Evolutionary conservation across 2,888 invertebrate species (phyloP), one percentile per base, ranked within the genome.

Genomic region (Choreutis nemorana): DNA sequence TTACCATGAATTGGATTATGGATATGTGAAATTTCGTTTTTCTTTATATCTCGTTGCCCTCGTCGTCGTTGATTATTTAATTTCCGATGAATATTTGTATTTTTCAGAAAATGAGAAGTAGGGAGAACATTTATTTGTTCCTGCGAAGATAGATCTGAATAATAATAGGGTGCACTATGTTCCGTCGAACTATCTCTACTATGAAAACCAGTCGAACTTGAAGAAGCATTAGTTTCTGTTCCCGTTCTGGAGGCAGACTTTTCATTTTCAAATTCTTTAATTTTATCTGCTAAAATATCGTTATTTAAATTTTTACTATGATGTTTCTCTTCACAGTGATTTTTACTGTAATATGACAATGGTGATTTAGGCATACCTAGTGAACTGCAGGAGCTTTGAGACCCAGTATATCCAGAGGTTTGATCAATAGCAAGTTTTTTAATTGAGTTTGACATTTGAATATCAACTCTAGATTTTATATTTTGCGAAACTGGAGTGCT

Each of bases 141-240:
- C 45, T 80, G 79, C 2, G 80, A 70, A 42, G 77, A 86, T 28
- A 86, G 75, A 59, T 94, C 93, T 0, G 93, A 91, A 56, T 93
- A 93, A 51, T 93, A 93, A 51, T 93, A 93, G 0, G 93, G 92
- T 16, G 90, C 91, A 31, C 86, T 83, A 36, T 87, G 85, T 39
- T 86, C 86, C 10, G 80, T 78, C 38, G 84, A 84, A 47, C 84
- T 84, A 46, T 84, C 84, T 33, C 84, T 78, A 44, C 84, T 84
- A 40, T 85, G 85, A 41, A 82, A 70, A 2, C 82, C 80, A 12
- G 78, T 78, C 12, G 67, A 61, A 12, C 61, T 57, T 21, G 68
- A 66, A 20, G 67, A 65, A 34, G 57, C 50, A 42, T 66, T 64
- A 26, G 59, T 54, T 26, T 72, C 66, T 34, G 44, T 55, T 16